Percentiles rank a stretch among this genome's conserved stretches.
These are phyloP conservation scores for Acanthochromis polyacanthus DNA, from an alignment of 2,113 vertebrate genomes.

Conservation along the genomic window DNA sequence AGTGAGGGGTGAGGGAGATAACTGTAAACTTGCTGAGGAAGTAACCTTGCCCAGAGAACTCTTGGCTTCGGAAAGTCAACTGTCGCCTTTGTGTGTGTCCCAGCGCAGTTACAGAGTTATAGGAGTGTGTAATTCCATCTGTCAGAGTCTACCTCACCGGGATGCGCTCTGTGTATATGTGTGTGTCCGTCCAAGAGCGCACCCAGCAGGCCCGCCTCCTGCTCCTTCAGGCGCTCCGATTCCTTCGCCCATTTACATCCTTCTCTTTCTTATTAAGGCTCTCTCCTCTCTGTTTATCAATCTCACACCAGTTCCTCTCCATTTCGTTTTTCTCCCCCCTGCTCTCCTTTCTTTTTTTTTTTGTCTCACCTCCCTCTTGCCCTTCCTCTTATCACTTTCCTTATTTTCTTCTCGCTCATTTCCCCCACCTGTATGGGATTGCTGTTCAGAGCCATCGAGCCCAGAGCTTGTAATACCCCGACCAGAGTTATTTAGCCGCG, in stretches of 20 bases:
- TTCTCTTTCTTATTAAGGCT: conserved; percentile 58
- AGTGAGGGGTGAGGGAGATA: conserved; percentile 4
- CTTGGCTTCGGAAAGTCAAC: conserved; percentile 54
- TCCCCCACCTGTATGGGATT: conserved; percentile 68
- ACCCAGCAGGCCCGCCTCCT: conserved; percentile 47
- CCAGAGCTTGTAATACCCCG: conserved; percentile 69
- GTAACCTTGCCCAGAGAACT: conserved; percentile 65
- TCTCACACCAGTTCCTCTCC: conserved; percentile 31
- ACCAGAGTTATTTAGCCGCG: conserved; percentile 76
- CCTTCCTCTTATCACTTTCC: conserved; percentile 43
- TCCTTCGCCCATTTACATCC: conserved; percentile 51
- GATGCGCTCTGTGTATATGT: conserved; percentile 31
- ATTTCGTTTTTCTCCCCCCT: conserved; percentile 19
- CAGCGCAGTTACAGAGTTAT: conserved; percentile 62
- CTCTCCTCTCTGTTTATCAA: conserved; percentile 22
- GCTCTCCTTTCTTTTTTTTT: conserved; percentile 14
- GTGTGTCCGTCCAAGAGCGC: not conserved
- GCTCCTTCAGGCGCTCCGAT: conserved; percentile 34
- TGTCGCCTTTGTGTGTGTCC: conserved; percentile 65
- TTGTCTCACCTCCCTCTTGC: conserved; percentile 27
- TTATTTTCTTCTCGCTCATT: conserved; percentile 65
- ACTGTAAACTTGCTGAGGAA: conserved; percentile 29
- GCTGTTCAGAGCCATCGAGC: conserved; percentile 62
- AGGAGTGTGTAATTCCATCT: conserved; percentile 74
- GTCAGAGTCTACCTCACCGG: conserved; percentile 53